A percentile compares a stretch with the other conserved stretches of the same genome.
Conservation (phyloP, 2,888 invertebrate genomes). For the Patella ulyssiponensis region DNA sequence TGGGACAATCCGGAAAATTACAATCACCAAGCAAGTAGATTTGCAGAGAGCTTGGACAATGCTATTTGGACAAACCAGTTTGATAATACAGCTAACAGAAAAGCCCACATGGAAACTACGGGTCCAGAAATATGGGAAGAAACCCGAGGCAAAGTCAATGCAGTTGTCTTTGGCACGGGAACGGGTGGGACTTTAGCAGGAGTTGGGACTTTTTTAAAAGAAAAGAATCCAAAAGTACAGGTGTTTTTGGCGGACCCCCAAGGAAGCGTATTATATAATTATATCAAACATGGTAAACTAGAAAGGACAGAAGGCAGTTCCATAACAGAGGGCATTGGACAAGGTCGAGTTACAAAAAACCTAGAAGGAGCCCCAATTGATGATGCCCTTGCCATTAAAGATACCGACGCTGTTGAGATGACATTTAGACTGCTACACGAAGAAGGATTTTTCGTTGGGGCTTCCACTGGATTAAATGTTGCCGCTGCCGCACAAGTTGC, state of each 20-base stretch:
- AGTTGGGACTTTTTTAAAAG: conserved; percentile 68
- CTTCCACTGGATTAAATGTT: conserved; percentile 71
- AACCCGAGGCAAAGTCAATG: conserved; percentile 69
- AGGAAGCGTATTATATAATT: conserved; percentile 71
- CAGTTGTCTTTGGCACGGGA: conserved; percentile 70
- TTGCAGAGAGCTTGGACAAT: conserved; percentile 69
- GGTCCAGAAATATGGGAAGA: conserved; percentile 72
- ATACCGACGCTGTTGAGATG: conserved; percentile 69
- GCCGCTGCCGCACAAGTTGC: conserved; percentile 69
- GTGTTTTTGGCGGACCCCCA: conserved; percentile 48
- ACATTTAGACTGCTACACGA: conserved; percentile 69
- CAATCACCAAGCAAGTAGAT: conserved; percentile 70
- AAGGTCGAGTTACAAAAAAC: conserved; percentile 71
- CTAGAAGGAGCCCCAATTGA: conserved; percentile 71
- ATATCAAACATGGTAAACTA: conserved; percentile 67
- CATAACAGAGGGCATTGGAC: conserved; percentile 72
- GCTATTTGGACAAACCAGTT: conserved; percentile 73
- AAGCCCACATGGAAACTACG: conserved; percentile 70
- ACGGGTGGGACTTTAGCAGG: conserved; percentile 72
- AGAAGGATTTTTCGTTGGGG: conserved; percentile 72
- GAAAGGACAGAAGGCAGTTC: conserved; percentile 68
- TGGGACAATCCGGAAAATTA: conserved; percentile 70
- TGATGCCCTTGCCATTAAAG: conserved; percentile 65
- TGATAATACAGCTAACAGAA: conserved; percentile 70
- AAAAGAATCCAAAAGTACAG: conserved; percentile 64